Base-by-base conservation (phyloP, 1,140 invertebrate genomes). In the Marisa cornuarietis region DNA sequence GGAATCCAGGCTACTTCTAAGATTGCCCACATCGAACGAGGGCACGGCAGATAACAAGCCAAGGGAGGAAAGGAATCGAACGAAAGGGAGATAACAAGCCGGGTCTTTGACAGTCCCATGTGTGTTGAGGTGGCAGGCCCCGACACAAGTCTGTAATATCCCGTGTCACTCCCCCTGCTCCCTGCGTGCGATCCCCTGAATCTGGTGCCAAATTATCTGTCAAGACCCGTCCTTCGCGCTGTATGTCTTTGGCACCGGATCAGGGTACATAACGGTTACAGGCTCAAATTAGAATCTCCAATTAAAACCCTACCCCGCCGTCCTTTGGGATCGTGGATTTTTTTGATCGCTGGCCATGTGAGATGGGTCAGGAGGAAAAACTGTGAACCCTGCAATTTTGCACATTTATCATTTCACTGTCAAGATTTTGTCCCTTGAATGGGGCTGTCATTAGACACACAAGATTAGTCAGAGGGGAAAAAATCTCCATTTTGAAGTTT, bases 341-440 rank as follows among this genome's bases (percentile, higher is more conserved):
- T 31, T 68, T 68, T 68, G 65, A 68, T 68, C 65, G 26, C n/a
- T 31, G n/a, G n/a, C 26, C n/a, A 11, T 31, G 65, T 31, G 65
- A n/a, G 65, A 68, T 68, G 65, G 65, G 65, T n/a, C 65, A 68
- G n/a, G 65, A 31, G 65, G 65, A 11, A 68, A 31, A 31, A 31
- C n/a, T 24, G 65, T 68, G 65, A 68, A 68, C 65, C 26, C 65
- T 68, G 65, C 26, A 31, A 68, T 68, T 68, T 68, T n/a, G 65
- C 65, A 68, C 65, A 68, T 68, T 68, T 68, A 68, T 68, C 65
- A 68, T 68, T 68, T 68, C 65, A 31, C n/a, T 68, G 65, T 68
- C 65, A 68, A 68, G 22, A 68, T 68, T n/a, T 68, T 31, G 54
- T 58, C 54, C 54, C 54, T 58, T 58, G 54, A 58, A 58, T 58